Base-by-base conservation (phyloP, 2,888 invertebrate genomes). In the Meiosimyza platycephala region DNA sequence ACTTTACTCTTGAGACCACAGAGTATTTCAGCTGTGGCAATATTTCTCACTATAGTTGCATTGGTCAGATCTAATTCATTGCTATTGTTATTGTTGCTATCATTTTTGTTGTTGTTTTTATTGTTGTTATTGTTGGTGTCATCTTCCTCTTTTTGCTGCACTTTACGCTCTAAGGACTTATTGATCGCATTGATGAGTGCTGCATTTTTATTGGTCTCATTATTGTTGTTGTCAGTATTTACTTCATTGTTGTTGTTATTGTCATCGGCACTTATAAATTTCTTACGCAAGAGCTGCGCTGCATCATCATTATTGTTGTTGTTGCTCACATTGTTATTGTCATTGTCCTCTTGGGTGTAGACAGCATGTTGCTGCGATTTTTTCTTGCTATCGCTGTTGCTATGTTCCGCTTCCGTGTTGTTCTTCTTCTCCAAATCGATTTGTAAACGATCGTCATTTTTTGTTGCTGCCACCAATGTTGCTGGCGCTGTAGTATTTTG, bases 1-100 rank as follows among this genome's bases (percentile, higher is more conserved):
- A 84, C 84, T 75, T 84, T 84, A 75, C 81, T 84, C 77, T 84
- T 84, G 1, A 84, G 79, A 1, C 84, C 84, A 68, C 84, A 84
- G 16, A 84, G 73, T 12, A 84, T 84, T 72, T 84, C 84, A 1
- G 84, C 84, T 1, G 84, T 84, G 47, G 84, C 84, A 72, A 84
- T 85, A 65, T 82, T 84, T 72, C 85, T 85, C 47, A 85, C 85
- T 55, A 84, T 81, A n/a, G 74, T 76, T 47, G 75, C 72, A 50
- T 77, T 67, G 57, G 81, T 84, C 74, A 83, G 69, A 72, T 83
- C 84, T 59, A 82, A 59, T 55, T 84, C 81, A 76, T 79, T 82
- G 66, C 81, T 79, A 73, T 83, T 82, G 76, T 83, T 82, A 76
- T 78, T 82, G 74, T 79, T 77, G 48, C 74, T 78, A 57, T 78